Evolutionary conservation across 2,888 invertebrate genomes (phyloP).

Genomic region (Ophion obscuratus): DNA sequence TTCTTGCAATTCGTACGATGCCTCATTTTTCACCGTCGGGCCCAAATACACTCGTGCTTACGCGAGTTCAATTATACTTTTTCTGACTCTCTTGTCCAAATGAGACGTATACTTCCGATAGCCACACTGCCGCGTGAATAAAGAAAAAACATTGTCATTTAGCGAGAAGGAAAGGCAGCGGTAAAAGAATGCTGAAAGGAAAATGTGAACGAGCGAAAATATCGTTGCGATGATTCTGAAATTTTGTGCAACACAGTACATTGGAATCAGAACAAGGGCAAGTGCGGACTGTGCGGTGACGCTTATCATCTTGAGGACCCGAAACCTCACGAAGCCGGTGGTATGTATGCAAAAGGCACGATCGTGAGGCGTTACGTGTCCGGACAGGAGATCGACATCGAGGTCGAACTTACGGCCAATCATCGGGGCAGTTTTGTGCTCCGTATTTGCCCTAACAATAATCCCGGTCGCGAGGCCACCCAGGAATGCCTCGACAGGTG

Average conservation of each 20-base stretch:
- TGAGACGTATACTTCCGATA: background rate
- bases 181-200: background rate
- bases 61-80: background rate
- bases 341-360: slow-evolving; percentile 93
- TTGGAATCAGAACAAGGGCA: slow-evolving; percentile 94
- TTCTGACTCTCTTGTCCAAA: background rate
- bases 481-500: slow-evolving; percentile 93
- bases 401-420: slow-evolving; percentile 95
- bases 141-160: background rate
- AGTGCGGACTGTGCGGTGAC: slow-evolving; percentile 96
- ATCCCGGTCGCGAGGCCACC: slow-evolving; percentile 90
- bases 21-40: slow-evolving; percentile 25
- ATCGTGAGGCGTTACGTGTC: slow-evolving; percentile 92
- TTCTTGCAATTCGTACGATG: slow-evolving; percentile 5
- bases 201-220: background rate
- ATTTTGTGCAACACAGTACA: slow-evolving; percentile 87
- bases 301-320: slow-evolving; percentile 90
- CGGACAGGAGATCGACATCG: slow-evolving; percentile 94
- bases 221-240: background rate
- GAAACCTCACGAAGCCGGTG: slow-evolving; percentile 95
- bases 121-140: background rate
- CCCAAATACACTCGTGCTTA: background rate
- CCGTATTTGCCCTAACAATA: slow-evolving; percentile 94
- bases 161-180: no score
- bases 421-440: slow-evolving; percentile 95